phyloP scores from a whole-genome alignment of 35 echinoderm and acorn worm species.

The Holothuria glaberrima region DNA sequence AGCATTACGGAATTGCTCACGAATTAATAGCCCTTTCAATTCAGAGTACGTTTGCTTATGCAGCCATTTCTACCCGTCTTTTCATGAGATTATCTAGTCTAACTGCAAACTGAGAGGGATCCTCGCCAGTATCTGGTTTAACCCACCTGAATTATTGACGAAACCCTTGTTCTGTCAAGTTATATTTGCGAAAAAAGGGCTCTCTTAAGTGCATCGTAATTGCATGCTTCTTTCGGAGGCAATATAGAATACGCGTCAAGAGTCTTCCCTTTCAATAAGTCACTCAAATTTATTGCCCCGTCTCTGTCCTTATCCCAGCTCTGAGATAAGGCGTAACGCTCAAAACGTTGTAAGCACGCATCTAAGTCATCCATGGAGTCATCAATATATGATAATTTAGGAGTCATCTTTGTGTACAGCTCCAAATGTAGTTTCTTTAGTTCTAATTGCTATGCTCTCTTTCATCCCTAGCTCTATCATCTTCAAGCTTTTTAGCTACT shows the following conservation, averaged over 20 bases:
- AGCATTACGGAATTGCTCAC: neutral
- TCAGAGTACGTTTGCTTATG: neutral
- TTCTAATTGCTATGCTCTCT: too few relatives aligned
- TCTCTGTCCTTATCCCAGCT: neutral
- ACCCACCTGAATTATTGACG: neutral
- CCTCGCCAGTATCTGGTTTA: neutral
- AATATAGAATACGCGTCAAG: conserved; percentile 11
- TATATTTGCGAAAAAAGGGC: neutral
- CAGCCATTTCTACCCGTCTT: conserved; percentile 11
- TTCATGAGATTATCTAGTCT: neutral
- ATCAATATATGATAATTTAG: neutral
- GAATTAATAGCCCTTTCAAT: neutral
- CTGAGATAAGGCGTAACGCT: neutral
- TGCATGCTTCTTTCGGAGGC: neutral
- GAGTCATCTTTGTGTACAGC: too few relatives aligned
- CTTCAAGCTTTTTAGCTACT: too few relatives aligned
- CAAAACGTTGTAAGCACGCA: neutral
- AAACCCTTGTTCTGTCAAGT: conserved; percentile 38
- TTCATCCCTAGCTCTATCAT: too few relatives aligned
- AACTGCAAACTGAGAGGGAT: neutral
- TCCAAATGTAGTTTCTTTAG: too few relatives aligned
- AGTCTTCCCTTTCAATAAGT: neutral
- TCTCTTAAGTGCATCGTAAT: conserved; percentile 5
- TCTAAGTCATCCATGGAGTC: neutral
- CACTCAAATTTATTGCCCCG: neutral